These are phyloP conservation scores for Crocidura indochinensis DNA, from an alignment of 2,797 vertebrate genomes.

Conservation along the genomic window DNA sequence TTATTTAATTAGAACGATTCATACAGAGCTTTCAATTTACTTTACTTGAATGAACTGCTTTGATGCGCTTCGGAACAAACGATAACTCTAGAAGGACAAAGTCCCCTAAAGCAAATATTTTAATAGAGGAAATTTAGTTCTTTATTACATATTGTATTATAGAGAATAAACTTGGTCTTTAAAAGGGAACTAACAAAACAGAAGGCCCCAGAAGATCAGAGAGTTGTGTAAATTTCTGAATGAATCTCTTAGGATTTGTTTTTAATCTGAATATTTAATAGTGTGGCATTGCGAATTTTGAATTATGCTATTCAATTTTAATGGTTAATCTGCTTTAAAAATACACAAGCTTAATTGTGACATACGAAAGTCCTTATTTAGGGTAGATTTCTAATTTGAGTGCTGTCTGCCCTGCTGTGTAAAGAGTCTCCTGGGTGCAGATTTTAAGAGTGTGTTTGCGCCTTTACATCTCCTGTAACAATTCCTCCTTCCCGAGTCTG, in stretches of 20 bases:
- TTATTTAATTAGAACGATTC: slow-evolving; percentile 83
- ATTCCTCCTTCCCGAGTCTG: slow-evolving; percentile 94
- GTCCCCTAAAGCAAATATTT: slow-evolving; percentile 79
- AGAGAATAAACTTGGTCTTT: slow-evolving; percentile 80
- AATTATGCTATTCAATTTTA: slow-evolving; percentile 88
- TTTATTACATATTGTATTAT: slow-evolving; percentile 81
- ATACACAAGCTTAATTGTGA: slow-evolving; percentile 89
- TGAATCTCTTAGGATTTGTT: slow-evolving; percentile 84
- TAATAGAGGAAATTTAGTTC: slow-evolving; percentile 79
- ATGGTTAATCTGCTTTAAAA: slow-evolving; percentile 88
- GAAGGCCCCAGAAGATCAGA: slow-evolving; percentile 76
- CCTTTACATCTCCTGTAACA: slow-evolving; percentile 93
- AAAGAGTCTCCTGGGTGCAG: slow-evolving; percentile 90
- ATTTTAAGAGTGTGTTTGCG: slow-evolving; percentile 86
- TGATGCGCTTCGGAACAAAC: slow-evolving; percentile 87
- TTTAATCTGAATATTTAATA: slow-evolving; percentile 88
- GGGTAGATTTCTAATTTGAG: slow-evolving; percentile 91
- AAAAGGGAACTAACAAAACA: slow-evolving; percentile 74
- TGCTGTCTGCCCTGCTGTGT: slow-evolving; percentile 90
- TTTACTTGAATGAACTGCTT: slow-evolving; percentile 83
- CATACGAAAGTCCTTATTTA: slow-evolving; percentile 91
- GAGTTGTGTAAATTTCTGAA: slow-evolving; percentile 83
- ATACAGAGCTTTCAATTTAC: slow-evolving; percentile 80
- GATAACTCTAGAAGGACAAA: slow-evolving; percentile 84
- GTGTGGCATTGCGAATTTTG: slow-evolving; percentile 81